Conservation (phyloP, 2,113 vertebrate genomes). For the Mormoops blainvillei region DNA sequence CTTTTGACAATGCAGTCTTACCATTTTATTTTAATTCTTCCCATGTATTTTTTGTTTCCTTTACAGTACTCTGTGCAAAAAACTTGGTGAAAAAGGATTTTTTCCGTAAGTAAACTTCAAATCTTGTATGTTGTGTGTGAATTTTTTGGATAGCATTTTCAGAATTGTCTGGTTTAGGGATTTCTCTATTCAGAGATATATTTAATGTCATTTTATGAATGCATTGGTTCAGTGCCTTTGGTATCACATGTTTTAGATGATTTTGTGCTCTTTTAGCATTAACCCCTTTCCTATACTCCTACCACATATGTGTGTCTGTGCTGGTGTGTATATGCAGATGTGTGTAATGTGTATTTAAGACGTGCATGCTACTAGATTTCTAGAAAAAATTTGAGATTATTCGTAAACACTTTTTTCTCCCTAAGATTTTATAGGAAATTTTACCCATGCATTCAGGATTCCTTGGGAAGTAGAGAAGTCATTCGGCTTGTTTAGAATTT, state of each 20-base stretch:
- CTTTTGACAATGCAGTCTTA: constrained; percentile 25
- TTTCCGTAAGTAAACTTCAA: constrained; percentile 92
- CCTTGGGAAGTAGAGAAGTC: not conserved
- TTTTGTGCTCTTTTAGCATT: not conserved
- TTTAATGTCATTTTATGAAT: constrained; percentile 23
- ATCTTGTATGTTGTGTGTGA: not conserved
- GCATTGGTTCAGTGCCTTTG: constrained; percentile 5
- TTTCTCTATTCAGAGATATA: constrained; percentile 40
- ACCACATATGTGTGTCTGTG: not conserved
- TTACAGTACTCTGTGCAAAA: constrained; percentile 97
- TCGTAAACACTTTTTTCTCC: not conserved
- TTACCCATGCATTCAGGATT: constrained; percentile 10
- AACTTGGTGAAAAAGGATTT: constrained; percentile 99
- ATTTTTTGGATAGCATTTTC: constrained; percentile 30
- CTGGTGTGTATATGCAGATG: not conserved
- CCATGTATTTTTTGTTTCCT: constrained; percentile 73
- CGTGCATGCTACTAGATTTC: not conserved
- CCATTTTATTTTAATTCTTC: constrained; percentile 65
- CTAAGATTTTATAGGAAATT: not conserved
- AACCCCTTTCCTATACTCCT: not conserved
- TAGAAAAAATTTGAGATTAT: constrained; percentile 5
- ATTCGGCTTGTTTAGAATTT: constrained; percentile 40
- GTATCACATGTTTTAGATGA: not conserved
- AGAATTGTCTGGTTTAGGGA: constrained; percentile 34
- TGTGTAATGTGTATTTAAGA: not conserved